These are phyloP conservation scores for Lysandra coridon DNA, from an alignment of 2,888 invertebrate species.

Conservation along the genomic window DNA sequence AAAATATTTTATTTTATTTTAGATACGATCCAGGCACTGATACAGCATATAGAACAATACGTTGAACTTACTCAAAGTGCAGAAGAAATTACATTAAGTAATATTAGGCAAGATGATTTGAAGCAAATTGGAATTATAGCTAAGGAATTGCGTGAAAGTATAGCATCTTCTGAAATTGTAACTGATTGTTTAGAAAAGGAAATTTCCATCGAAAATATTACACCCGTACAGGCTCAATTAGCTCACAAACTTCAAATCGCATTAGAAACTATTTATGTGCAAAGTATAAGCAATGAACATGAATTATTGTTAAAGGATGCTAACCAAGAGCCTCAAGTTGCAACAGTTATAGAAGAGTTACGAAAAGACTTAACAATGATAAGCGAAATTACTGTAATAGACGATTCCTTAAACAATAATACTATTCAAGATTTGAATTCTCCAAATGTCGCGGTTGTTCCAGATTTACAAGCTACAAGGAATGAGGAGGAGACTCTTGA, in stretches of 20 bases:
- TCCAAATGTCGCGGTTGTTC: not conserved
- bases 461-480: not conserved
- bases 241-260: conserved; percentile 56
- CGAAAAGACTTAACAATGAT: conserved; percentile 57
- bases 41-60: conserved; percentile 61
- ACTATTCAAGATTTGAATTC: not conserved
- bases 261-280: conserved; percentile 52
- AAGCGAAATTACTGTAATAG: conserved; percentile 41
- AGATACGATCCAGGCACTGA: conserved; percentile 53
- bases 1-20: not conserved
- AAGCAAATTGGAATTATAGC: conserved; percentile 56
- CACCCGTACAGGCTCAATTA: conserved; percentile 47
- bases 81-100: conserved; percentile 57
- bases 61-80: conserved; percentile 62
- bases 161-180: conserved; percentile 43
- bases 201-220: conserved; percentile 37
- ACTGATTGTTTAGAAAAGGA: conserved; percentile 37
- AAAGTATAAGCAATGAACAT: conserved; percentile 52
- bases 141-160: conserved; percentile 54
- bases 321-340: conserved; percentile 49
- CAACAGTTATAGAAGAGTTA: conserved; percentile 53
- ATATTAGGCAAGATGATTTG: conserved; percentile 55
- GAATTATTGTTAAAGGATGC: conserved; percentile 48
- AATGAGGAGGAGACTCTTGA: not conserved
- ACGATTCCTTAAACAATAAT: conserved; percentile 6